Evolutionary conservation across 2,113 vertebrate species (phyloP), one percentile per base, ranked within the genome.

Genomic region (Periophthalmus modestus): DNA sequence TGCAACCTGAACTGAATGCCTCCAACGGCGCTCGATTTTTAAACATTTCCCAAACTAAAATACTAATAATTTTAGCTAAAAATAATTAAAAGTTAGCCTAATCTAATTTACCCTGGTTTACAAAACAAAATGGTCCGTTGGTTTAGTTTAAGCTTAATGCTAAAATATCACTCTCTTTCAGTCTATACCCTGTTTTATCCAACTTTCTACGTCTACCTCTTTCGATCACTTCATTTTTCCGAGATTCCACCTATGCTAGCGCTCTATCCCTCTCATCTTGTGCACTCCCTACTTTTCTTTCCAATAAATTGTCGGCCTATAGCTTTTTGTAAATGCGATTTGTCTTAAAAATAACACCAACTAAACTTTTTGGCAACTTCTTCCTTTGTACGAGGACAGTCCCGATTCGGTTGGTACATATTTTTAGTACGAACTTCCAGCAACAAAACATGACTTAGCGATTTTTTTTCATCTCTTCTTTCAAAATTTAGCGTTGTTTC

Each of bases 181-280:
- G 75, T 84, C 86, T 72, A 73, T 92, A 93, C 91, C 92, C 91
- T 92, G 91, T 92, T 92, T 91, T 66, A 81, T 90, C 83, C 84
- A 82, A 73, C 77, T 81, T 24, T 4, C 72, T 67, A 65, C 80
- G 43, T 19, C 55, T 55, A 14, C 75, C 73, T 0, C 77, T 50
- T 47, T 78, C 77, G 75, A 59, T 50, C 66, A 33, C 87, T 82
- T 85, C 72, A 77, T 81, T 78, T 81, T 68, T 65, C 68, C 78
- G 74, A 76, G 81, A 75, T 78, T 79, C 71, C 81, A 67, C 70
- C 71, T 24, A 75, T 63, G 77, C 52, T 55, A 3, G 52, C 62
- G 71, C 80, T 83, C 68, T 63, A 79, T 81, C 77, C 68, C 66
- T 24, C 80, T 34, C 15, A 15, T 28, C 24, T 62, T 89, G 85